Conservation (phyloP, 2,113 vertebrate genomes). For the Sminthopsis crassicaudata region DNA sequence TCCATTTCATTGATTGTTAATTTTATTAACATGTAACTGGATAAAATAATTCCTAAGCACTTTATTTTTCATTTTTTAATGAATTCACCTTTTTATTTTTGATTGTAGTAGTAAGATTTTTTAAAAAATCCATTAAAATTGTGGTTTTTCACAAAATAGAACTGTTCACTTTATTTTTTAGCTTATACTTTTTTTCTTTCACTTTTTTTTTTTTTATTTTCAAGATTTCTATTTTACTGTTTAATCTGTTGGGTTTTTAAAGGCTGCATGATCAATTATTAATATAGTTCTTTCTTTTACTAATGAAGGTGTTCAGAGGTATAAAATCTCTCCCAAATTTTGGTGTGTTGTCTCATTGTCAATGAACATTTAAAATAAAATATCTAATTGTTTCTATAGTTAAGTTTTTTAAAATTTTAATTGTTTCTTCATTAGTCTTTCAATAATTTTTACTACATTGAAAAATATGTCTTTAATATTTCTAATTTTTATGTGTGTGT, state of each 20-base stretch:
- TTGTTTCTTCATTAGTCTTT: background rate
- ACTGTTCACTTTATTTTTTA: background rate
- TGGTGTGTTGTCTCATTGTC: background rate
- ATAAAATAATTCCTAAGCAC: background rate
- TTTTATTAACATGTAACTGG: background rate
- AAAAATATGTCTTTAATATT: too few species aligned
- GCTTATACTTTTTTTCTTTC: background rate
- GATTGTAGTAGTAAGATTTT: background rate
- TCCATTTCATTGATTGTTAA: background rate
- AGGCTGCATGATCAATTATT: background rate
- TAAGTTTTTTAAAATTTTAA: background rate
- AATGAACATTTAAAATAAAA: background rate
- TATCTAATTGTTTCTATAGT: background rate
- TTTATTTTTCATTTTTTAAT: background rate
- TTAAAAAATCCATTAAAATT: background rate
- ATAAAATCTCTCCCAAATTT: background rate
- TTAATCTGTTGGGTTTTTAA: background rate
- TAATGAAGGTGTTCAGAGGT: background rate
- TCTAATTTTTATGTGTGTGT: too few species aligned
- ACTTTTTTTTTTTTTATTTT: background rate
- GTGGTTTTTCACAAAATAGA: background rate
- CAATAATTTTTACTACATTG: background rate
- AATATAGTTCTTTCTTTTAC: background rate
- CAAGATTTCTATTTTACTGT: background rate
- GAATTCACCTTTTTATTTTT: background rate